phyloP scores from a whole-genome alignment of 2,888 invertebrate species.

The Zele albiditarsus region DNA sequence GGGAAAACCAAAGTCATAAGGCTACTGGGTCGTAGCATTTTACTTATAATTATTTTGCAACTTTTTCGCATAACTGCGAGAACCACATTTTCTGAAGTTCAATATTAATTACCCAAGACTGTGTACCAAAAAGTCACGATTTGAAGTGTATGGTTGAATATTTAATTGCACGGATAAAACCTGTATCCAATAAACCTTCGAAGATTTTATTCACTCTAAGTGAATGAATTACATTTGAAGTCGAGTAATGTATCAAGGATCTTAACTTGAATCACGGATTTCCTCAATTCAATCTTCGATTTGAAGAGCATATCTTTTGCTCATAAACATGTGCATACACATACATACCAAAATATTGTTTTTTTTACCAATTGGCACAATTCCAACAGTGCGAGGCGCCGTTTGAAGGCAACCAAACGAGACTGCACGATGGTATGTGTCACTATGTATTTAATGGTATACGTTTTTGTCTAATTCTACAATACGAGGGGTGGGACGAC shows the following conservation, averaged over 20 bases:
- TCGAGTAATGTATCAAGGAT: neutral
- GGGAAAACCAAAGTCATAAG: constrained; percentile 60
- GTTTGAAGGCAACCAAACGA: constrained; percentile 16
- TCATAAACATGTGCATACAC: constrained; percentile 37
- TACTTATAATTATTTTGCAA: neutral
- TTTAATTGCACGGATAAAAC: neutral
- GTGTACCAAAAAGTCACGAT: neutral
- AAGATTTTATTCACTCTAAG: neutral
- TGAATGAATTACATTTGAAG: neutral
- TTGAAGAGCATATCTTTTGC: constrained; percentile 54
- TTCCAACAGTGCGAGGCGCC: constrained; percentile 58
- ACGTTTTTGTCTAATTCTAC: neutral
- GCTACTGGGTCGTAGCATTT: constrained; percentile 63
- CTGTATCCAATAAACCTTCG: no score
- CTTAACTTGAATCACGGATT: constrained; percentile 47
- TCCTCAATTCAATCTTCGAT: constrained; percentile 61
- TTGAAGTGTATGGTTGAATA: constrained; percentile 44
- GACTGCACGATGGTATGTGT: constrained; percentile 19
- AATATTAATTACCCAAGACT: neutral
- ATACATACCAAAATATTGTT: neutral
- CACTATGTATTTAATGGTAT: neutral
- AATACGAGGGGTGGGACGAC: constrained; percentile 12
- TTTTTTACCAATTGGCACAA: constrained; percentile 61
- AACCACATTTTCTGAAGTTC: no score
- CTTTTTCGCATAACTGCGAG: no score